These are phyloP conservation scores for Trididemnum miniatum DNA, from an alignment of 23 tunicate species.

Conservation along the genomic window DNA sequence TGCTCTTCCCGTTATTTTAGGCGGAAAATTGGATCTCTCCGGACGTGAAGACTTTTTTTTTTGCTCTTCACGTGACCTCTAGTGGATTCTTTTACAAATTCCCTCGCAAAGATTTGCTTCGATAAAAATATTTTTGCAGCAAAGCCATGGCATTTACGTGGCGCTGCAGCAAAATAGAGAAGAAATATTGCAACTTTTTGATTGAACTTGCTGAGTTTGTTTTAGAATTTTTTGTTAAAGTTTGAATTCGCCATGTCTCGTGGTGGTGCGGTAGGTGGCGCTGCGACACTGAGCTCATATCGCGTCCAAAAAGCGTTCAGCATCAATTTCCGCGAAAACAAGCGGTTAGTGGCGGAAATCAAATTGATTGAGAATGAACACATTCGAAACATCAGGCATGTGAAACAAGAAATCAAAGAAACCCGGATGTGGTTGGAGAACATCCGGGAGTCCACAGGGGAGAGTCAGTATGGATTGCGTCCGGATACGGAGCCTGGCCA, in stretches of 20 bases:
- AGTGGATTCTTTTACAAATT: too few relatives aligned
- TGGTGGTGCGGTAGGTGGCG: constrained; percentile 67
- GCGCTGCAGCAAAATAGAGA: too few relatives aligned
- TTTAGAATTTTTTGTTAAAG: too few relatives aligned
- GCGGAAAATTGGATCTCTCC: too few relatives aligned
- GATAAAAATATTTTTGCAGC: too few relatives aligned
- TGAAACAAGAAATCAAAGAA: constrained; percentile 81
- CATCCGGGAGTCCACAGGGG: constrained; percentile 61
- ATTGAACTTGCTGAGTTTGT: too few relatives aligned
- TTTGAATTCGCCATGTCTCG: constrained; percentile 61
- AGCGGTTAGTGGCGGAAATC: constrained; percentile 62
- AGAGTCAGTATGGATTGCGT: constrained; percentile 63
- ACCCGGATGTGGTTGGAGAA: constrained; percentile 73
- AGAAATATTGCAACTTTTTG: too few relatives aligned
- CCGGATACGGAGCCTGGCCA: constrained; percentile 28
- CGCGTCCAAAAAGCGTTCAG: constrained; percentile 89
- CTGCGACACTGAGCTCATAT: constrained; percentile 76
- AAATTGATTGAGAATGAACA: constrained; percentile 77
- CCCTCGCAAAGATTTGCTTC: too few relatives aligned
- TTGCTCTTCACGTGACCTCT: too few relatives aligned
- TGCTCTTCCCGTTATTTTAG: too few relatives aligned
- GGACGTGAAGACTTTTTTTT: too few relatives aligned
- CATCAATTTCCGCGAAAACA: constrained; percentile 81
- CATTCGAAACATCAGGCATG: constrained; percentile 66
- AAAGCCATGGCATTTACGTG: too few relatives aligned